phyloP scores from a whole-genome alignment of 2,113 vertebrate species.

The Dasyurus viverrinus region DNA sequence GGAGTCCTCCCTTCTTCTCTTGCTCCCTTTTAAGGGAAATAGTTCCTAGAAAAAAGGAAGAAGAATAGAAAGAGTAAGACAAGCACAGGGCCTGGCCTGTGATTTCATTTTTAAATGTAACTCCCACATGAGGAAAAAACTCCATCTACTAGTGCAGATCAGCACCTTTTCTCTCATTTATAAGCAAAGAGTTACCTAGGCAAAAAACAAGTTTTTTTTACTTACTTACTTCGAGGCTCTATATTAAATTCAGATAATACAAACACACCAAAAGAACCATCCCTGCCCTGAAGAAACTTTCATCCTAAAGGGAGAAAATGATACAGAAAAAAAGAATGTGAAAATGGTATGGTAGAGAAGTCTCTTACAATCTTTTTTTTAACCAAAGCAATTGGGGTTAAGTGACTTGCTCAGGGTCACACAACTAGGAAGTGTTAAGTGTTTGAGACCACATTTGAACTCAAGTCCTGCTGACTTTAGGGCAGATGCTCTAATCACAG shows the following conservation, averaged over 20 bases:
- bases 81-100: background rate
- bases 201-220: background rate
- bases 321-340: background rate
- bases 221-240: background rate
- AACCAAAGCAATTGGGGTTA: too few species aligned
- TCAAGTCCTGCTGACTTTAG: too few species aligned
- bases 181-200: background rate
- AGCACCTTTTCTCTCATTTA: background rate
- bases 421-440: too few species aligned
- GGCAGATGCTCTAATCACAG: too few species aligned
- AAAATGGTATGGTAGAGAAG: background rate
- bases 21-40: background rate
- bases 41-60: background rate
- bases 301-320: background rate
- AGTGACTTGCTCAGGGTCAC: too few species aligned
- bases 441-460: too few species aligned
- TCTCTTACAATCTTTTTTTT: background rate
- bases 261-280: background rate
- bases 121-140: background rate
- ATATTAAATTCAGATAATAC: too few species aligned
- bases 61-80: background rate
- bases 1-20: background rate
- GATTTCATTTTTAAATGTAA: background rate
- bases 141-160: background rate
- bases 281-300: background rate